Evolutionary conservation across 2,888 invertebrate genomes (phyloP), one percentile per base, ranked within the genome.

Genomic region (Aporophyla nigra): DNA sequence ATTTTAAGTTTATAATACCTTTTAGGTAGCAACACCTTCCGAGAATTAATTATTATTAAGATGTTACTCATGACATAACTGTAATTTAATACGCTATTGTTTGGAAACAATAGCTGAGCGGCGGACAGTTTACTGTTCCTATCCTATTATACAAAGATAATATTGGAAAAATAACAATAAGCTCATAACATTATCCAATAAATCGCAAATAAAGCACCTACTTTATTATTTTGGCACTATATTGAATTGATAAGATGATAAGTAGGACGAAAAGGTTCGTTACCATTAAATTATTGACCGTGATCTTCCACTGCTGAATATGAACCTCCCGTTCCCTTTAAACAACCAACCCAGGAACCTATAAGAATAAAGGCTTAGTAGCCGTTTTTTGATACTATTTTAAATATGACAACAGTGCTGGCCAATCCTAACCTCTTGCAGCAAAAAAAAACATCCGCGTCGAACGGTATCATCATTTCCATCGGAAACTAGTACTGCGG

Each of bases 41-140:
- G 14, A 62, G 62, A 40, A 62, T 14, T 21, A n/a, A 61, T 33
- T 21, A 61, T n/a, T n/a, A 61, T 6, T 33, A n/a, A n/a, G n/a
- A 16, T 16, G 43, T 5, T 54, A 21, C 2, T 9, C 40, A n/a
- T 62, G 40, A n/a, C 10, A 12, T 46, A 46, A 46, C 40, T 40
- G 16, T 40, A 40, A 6, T 40, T 14, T 40, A n/a, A 40, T 40
- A 40, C 14, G 33, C 40, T 33, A 54, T 71, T 70, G 40, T 71
- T 24, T 63, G 21, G 49, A 63, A 74, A 75, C n/a, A 43, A 59
- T 59, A 56, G 16, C 62, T 62, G 21, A 12, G 21, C 14, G 3
- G 40, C 21, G 21, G 40, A n/a, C 14, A 62, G 40, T 43, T n/a
- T 24, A 43, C 16, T 63, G 43, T 40, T 10, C 40, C 9, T 40